Evolutionary conservation across 1,140 invertebrate genomes (phyloP), one percentile per base, ranked within the genome.

Genomic region (Ptiloglossa arizonensis): DNA sequence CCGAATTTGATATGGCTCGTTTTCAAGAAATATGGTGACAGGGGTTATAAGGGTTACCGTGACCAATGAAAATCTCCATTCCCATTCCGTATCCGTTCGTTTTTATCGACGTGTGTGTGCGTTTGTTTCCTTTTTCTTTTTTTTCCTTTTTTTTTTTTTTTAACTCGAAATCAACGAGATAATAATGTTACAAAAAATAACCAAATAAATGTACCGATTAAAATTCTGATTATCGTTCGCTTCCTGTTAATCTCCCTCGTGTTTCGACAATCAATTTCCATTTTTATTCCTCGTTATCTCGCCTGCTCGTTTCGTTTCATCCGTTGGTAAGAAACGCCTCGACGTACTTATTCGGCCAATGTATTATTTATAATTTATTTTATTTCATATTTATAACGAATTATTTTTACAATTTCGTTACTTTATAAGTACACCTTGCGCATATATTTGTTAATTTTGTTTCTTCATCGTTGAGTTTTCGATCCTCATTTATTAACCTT

Each of bases 1-100:
- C 24, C 24, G 35, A 74, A 70, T 73, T 84, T 46, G 46, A 62
- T 81, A 84, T 44, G 52, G 22, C 60, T 83, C 68, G 62, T 83
- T 80, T 77, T 76, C 44, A 50, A 85, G 60, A 85, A 71, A 79
- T 85, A 85, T 66, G 66, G 19, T 32, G 82, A 81, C 82, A 85
- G 41, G 64, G 82, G 82, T 81, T 80, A 84, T 9, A n/a, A 59
- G 38, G 71, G 44, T 52, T 54, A 24, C 69, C 24, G 13, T 9
- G 5, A 67, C 52, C 76, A 54, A 69, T 71, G 60, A 67, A 70
- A 29, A 32, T 67, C 44, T 56, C 50, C 19, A 19, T 59, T 22
- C 32, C 29, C 44, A 19, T 32, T 48, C 13, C 22, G 17, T 27
- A 27, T 54, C 15, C n/a, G 32, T 46, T 35, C 35, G 54, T 54